phyloP scores from a whole-genome alignment of 2,888 invertebrate species.

The Norana najaformis region DNA sequence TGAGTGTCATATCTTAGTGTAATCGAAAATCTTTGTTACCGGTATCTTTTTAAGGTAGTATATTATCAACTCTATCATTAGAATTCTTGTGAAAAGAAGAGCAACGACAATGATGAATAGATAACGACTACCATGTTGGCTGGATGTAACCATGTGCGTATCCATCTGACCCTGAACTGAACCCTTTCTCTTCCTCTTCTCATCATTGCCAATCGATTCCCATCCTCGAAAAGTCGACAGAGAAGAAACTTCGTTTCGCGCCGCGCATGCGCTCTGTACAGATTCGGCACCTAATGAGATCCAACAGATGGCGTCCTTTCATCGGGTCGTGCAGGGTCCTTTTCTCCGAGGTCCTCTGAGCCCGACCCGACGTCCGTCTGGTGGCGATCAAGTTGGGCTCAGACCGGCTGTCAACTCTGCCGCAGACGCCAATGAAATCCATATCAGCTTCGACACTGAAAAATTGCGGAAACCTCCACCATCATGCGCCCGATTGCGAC shows the following conservation, averaged over 20 bases:
- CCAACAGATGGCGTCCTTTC: background rate
- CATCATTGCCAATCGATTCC: background rate
- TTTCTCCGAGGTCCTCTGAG: background rate
- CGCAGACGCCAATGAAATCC: background rate
- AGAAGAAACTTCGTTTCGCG: background rate
- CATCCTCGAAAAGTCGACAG: background rate
- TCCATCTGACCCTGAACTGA: background rate
- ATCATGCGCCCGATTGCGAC: background rate
- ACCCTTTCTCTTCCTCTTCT: background rate
- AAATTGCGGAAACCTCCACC: background rate
- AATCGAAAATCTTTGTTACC: too few species aligned
- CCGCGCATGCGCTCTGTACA: constrained; percentile 1
- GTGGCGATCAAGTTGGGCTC: background rate
- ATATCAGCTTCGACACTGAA: background rate
- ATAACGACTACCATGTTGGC: background rate
- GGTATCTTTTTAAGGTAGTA: background rate
- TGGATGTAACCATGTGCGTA: background rate
- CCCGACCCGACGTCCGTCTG: background rate
- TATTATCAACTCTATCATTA: too few species aligned
- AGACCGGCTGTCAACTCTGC: background rate
- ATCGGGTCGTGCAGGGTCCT: background rate
- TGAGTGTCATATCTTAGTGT: too few species aligned
- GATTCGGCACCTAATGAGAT: constrained; percentile 5
- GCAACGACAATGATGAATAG: background rate
- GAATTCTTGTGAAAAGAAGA: background rate